Conservation (phyloP, 1,140 invertebrate species). For the Ips nitidus region DNA sequence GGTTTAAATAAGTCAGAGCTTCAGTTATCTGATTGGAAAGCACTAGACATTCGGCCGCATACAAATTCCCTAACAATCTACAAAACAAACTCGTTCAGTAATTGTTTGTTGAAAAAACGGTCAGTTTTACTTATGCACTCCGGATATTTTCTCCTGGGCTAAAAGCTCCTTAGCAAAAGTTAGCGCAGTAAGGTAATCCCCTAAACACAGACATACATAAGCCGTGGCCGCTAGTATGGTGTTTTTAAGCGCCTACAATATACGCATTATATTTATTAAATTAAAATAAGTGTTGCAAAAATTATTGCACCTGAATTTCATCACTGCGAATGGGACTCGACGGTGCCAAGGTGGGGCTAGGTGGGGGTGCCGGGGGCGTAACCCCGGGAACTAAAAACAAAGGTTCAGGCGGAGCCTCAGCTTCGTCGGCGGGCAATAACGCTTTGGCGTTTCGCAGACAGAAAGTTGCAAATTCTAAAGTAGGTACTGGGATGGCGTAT, state of each 20-base stretch:
- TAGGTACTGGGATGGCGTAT: slow-evolving; percentile 80
- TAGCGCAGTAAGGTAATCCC: slow-evolving; percentile 80
- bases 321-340: slow-evolving; percentile 49
- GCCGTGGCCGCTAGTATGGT: slow-evolving; percentile 77
- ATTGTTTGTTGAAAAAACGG: neutral
- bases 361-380: slow-evolving; percentile 44
- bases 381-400: slow-evolving; percentile 49
- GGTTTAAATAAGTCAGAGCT: slow-evolving; percentile 83
- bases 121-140: slow-evolving; percentile 60
- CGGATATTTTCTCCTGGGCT: slow-evolving; percentile 64
- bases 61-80: slow-evolving; percentile 83
- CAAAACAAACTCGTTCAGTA: slow-evolving; percentile 40
- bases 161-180: slow-evolving; percentile 73
- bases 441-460: slow-evolving; percentile 84
- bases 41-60: slow-evolving; percentile 87
- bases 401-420: slow-evolving; percentile 42
- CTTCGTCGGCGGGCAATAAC: slow-evolving; percentile 56
- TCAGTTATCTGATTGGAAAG: slow-evolving; percentile 80
- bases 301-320: slow-evolving; percentile 18
- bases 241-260: slow-evolving; percentile 55
- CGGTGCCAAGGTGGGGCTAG: slow-evolving; percentile 47
- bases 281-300: neutral
- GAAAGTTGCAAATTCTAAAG: slow-evolving; percentile 86
- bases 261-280: neutral
- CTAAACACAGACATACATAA: slow-evolving; percentile 82